Percentiles rank a stretch among this genome's conserved stretches.
These are phyloP conservation scores for Cervus canadensis DNA, from an alignment of 2,113 vertebrate species.

Conservation along the genomic window DNA sequence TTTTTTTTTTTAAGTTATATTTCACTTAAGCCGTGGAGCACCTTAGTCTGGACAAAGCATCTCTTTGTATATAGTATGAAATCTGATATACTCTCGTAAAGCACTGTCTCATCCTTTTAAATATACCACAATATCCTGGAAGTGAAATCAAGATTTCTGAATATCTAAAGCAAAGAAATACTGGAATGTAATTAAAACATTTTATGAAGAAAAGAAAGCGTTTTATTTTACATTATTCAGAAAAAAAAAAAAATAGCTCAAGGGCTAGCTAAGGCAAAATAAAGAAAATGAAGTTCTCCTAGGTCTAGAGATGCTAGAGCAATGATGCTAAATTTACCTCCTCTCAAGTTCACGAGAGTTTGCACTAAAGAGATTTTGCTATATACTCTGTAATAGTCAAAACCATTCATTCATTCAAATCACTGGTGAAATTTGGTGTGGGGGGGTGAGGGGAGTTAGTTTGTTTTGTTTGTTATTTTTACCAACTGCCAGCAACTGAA, in stretches of 20 bases:
- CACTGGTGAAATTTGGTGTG: not conserved
- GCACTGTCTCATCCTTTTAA: not conserved
- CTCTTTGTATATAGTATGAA: not conserved
- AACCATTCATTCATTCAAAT: not conserved
- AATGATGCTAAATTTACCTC: not conserved
- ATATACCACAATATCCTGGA: not conserved
- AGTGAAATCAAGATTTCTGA: constrained; percentile 11
- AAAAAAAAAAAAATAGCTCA: constrained; percentile 27
- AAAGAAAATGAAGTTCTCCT: not conserved
- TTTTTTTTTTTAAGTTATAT: not conserved
- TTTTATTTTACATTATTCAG: not conserved
- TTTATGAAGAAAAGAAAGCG: not conserved
- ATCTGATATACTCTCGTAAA: not conserved
- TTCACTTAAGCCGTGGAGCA: not conserved
- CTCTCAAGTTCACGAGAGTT: not conserved
- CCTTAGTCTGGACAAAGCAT: not conserved
- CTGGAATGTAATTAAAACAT: not conserved
- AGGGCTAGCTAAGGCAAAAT: not conserved
- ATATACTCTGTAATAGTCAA: not conserved
- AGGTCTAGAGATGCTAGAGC: not conserved
- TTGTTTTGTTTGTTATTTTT: not conserved
- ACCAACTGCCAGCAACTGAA: not conserved
- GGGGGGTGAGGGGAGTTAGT: not conserved
- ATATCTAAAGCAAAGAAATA: not conserved
- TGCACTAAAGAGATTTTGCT: not conserved